A percentile compares a stretch with the other conserved stretches of the same genome.
These are phyloP conservation scores for Bombyx huttoni DNA, from an alignment of 2,888 invertebrate species.

Conservation along the genomic window DNA sequence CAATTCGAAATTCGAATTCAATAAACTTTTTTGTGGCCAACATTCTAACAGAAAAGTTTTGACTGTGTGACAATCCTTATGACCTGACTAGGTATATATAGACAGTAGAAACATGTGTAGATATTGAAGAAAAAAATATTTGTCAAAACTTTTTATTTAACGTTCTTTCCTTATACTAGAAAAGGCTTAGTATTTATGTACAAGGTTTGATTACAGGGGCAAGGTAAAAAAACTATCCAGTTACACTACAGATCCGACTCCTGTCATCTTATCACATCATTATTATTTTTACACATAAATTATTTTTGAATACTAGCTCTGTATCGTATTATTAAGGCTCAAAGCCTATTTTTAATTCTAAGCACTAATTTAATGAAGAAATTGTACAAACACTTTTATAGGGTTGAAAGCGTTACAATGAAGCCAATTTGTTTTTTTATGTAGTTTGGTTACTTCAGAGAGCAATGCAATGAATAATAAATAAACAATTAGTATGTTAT, in stretches of 20 bases:
- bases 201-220: slow-evolving; percentile 66
- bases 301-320: slow-evolving; percentile 45
- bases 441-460: slow-evolving; percentile 9
- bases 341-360: slow-evolving; percentile 12
- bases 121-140: slow-evolving; percentile 40
- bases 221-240: slow-evolving; percentile 67
- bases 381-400: neutral
- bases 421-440: slow-evolving; percentile 8
- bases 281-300: slow-evolving; percentile 13
- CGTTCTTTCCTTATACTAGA: slow-evolving; percentile 63
- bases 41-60: too few species aligned
- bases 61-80: too few species aligned
- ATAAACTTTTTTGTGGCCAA: too few species aligned
- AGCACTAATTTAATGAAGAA: neutral
- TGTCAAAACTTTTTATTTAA: slow-evolving; percentile 61
- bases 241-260: slow-evolving; percentile 46
- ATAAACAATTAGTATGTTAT: slow-evolving; percentile 6
- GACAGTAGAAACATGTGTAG: too few species aligned
- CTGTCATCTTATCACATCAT: slow-evolving; percentile 52
- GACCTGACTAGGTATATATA: too few species aligned
- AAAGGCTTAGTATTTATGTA: slow-evolving; percentile 70
- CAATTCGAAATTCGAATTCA: too few species aligned
- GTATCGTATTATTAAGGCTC: slow-evolving; percentile 27
- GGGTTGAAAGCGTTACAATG: slow-evolving; percentile 1
- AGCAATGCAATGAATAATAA: slow-evolving; percentile 9